These are phyloP conservation scores for Dolichotis patagonum DNA, from an alignment of 2,113 vertebrate species.

Conservation along the genomic window DNA sequence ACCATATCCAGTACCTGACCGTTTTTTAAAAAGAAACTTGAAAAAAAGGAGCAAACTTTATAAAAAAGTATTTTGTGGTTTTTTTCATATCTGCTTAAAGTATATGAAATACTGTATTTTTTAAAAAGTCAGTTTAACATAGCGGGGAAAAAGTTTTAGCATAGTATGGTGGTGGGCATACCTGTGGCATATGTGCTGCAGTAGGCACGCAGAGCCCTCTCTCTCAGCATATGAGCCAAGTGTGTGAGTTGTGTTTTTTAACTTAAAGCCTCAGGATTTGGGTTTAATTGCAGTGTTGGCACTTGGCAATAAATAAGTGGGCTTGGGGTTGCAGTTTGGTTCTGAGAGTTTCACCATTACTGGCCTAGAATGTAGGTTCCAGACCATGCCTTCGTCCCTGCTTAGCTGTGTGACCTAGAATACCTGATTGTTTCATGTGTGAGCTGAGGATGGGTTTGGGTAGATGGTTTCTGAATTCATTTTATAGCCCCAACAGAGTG, in stretches of 20 bases:
- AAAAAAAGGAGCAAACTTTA: background rate
- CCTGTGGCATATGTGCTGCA: background rate
- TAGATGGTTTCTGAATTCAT: constrained; percentile 30
- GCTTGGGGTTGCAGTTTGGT: background rate
- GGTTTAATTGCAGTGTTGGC: background rate
- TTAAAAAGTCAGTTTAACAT: background rate
- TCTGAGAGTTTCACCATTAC: background rate
- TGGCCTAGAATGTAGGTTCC: background rate
- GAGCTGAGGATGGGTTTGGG: background rate
- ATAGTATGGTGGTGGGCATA: background rate
- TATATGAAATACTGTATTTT: background rate
- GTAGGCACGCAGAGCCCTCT: background rate
- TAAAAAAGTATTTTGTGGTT: background rate
- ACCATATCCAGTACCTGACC: background rate
- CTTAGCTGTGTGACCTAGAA: background rate
- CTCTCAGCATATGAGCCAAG: background rate
- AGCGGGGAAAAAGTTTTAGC: background rate
- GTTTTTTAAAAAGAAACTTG: background rate
- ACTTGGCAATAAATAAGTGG: background rate
- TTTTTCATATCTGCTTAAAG: background rate
- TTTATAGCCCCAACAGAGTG: background rate
- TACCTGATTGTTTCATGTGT: constrained; percentile 49
- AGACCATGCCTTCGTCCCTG: background rate
- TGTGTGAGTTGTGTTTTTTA: background rate
- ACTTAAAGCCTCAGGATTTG: background rate